Conservation (phyloP, 2,113 vertebrate species). For the Protomyctophum bolini region DNA sequence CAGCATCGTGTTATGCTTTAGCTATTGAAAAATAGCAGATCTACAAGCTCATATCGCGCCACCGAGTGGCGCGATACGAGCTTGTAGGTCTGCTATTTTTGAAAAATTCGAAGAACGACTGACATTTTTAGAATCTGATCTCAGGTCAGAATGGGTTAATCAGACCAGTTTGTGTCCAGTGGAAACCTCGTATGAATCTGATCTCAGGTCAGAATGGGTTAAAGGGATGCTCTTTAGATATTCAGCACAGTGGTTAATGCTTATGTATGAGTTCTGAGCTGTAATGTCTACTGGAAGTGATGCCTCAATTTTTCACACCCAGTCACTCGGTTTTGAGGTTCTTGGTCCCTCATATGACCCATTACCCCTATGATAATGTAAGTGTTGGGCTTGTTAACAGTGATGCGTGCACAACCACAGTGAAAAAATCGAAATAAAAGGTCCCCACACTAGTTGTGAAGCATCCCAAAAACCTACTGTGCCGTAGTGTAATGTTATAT, state of each 20-base stretch:
- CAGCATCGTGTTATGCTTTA: no score
- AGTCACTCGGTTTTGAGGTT: constrained; percentile 18
- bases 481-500: neutral
- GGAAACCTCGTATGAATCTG: no score
- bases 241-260: constrained; percentile 45
- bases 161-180: no score
- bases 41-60: no score
- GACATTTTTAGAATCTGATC: no score
- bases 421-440: constrained; percentile 20
- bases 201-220: no score
- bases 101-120: no score
- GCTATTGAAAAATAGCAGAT: no score
- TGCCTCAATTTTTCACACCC: constrained; percentile 34
- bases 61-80: no score
- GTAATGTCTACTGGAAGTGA: constrained; percentile 26
- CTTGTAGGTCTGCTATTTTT: no score
- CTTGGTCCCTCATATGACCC: constrained; percentile 11
- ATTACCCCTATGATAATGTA: constrained; percentile 33
- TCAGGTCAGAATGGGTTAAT: no score
- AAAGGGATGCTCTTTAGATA: constrained; percentile 57
- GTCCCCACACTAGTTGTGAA: constrained; percentile 22
- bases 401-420: constrained; percentile 29
- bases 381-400: constrained; percentile 40
- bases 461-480: constrained; percentile 24
- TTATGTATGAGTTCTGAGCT: constrained; percentile 52